Base-by-base conservation (phyloP, 2,888 invertebrate species). In the Cancer borealis region DNA sequence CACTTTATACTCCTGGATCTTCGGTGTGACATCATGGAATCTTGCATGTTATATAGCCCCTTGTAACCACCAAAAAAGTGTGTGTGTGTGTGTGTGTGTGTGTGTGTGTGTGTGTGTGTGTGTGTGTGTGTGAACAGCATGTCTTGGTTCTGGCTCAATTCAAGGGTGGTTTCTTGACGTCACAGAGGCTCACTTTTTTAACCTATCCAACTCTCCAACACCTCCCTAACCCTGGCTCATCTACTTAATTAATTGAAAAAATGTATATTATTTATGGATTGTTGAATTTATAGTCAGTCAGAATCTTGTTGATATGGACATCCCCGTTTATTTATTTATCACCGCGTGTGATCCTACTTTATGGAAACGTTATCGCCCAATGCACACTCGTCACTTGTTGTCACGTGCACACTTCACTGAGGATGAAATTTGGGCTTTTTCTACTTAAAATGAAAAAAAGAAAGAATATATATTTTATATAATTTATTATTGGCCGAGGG, bases 401-500 rank as follows among this genome's bases (percentile, higher is more conserved):
- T 84, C 17, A 84, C 84, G 73, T 79, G 39, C 39, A 84, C 39
- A 84, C 39, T 84, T 88, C 30, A 92, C 47, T 4, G 14, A 88
- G n/a, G 87, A 10, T 30, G 60, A 88, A 39, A 54, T 92, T 54
- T 60, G 88, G 88, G 87, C 87, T 87, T 79, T 79, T 45, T 92
- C 93, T 93, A 90, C 93, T 93, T 93, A 93, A 93, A 92, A 45
- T 45, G 66, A 88, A 90, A 8, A 8, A 73, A 66, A 66, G 26
- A 73, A 54, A 90, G 73, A 73, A 47, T 93, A 87, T 93, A 88
- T 93, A 91, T 91, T 93, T 92, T 88, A 92, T 87, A 92, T 93
- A 94, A 92, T 94, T 92, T 94, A 92, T 92, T 91, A 54, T 30
- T 88, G 89, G 90, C 89, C 90, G 47, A 88, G 92, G 94, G 92